Evolutionary conservation across 2,888 invertebrate species (phyloP).

Genomic region (Cataglyphis altisquamis): DNA sequence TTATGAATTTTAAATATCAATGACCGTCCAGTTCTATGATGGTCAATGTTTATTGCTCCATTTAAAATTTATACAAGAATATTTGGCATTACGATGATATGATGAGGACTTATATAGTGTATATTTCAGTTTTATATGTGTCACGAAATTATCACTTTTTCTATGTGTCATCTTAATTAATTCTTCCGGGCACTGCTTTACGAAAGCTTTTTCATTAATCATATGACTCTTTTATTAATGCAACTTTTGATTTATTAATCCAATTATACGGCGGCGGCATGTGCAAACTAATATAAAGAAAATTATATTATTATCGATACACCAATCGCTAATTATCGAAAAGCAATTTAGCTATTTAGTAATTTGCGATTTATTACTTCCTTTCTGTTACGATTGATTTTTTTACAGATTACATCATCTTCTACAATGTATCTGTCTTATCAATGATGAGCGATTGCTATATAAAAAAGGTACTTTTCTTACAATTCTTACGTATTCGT

Average conservation of each 20-base stretch:
- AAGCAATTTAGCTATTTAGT: conserved; percentile 10
- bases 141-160: background rate
- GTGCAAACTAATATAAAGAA: conserved; percentile 10
- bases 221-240: conserved; percentile 3
- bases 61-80: background rate
- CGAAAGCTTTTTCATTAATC: background rate
- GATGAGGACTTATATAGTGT: too few species aligned
- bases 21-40: too few species aligned
- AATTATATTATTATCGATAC: background rate
- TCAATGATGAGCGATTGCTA: background rate
- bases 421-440: background rate
- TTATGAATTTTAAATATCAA: too few species aligned
- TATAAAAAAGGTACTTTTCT: background rate
- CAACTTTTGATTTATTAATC: conserved; percentile 10
- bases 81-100: background rate
- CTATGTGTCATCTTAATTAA: background rate
- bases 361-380: conserved; percentile 22
- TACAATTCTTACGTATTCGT: background rate
- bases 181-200: background rate
- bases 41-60: too few species aligned
- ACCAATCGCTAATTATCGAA: background rate
- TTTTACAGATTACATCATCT: conserved; percentile 30
- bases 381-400: background rate
- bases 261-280: background rate
- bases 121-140: background rate